Conservation (phyloP, 2,797 vertebrate species). For the Limnodromus scolopaceus region DNA sequence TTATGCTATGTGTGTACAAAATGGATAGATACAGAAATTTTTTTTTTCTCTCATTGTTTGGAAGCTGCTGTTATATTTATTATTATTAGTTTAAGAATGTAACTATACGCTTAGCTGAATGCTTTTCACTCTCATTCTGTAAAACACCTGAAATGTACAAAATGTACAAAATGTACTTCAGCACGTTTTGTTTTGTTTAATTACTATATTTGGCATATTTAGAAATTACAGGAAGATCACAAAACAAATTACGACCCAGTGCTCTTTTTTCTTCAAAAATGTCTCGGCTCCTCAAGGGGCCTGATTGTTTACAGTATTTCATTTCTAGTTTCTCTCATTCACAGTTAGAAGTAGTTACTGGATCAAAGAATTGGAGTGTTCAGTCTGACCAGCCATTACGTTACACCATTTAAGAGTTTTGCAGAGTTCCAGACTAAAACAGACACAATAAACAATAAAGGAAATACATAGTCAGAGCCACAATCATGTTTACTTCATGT, state of each 20-base stretch:
- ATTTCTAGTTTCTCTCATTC: not conserved
- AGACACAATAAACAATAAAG: not conserved
- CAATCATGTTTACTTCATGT: not conserved
- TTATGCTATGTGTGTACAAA: not conserved
- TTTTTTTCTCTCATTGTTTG: not conserved
- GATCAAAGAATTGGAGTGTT: not conserved
- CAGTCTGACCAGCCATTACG: not conserved
- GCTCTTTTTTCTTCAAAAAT: not conserved
- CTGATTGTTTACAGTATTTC: not conserved
- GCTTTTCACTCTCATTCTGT: not conserved
- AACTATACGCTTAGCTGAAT: not conserved
- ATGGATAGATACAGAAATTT: not conserved
- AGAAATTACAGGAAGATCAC: not conserved
- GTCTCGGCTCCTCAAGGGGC: not conserved
- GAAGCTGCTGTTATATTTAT: not conserved
- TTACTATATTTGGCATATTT: not conserved
- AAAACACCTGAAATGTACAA: not conserved
- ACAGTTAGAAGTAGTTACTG: not conserved
- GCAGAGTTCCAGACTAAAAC: not conserved
- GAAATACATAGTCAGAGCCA: not conserved
- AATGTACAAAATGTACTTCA: not conserved
- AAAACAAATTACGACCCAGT: not conserved
- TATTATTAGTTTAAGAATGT: not conserved
- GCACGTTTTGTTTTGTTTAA: not conserved
- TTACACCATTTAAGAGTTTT: not conserved